Base-by-base conservation (phyloP, 2,797 vertebrate species). In the Sebastes variabilis region DNA sequence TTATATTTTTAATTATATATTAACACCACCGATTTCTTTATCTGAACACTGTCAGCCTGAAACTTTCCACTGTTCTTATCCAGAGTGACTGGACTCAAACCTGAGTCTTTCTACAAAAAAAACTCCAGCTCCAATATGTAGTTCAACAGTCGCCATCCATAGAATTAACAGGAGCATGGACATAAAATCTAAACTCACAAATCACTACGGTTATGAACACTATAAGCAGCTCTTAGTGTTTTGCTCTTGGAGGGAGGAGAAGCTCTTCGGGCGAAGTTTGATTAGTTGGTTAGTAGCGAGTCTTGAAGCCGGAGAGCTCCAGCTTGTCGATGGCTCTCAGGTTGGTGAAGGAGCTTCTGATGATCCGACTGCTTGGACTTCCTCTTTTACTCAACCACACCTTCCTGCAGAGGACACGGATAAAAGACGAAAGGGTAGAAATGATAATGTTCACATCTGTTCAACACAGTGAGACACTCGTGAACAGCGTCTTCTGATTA, bases 381-480 rank as follows among this genome's bases (percentile, higher is more conserved):
- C 98, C 97, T 65, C 96, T 94, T 76, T 95, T 97, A 89, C 94
- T 96, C 88, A 99, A 90, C 98, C 97, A 99, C 52, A 96, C 91
- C 83, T 97, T 98, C 97, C 97, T 98, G 94, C 59, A 81, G 78
- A 89, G 79, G 68, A 66, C n/a, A 61, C 6, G 34, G 5, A 66
- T 4, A 20, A 29, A 20, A 49, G 14, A 14, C 20, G 36, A 59
- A 16, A 20, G 18, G 22, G 3, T 1, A 0, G 7, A 38, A 3
- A 24, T 36, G n/a, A 64, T 64, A 1, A 22, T 61, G 5, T 14
- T n/a, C 20, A 24, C 34, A 38, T 20, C 14, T 66, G 60, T 64
- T 64, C n/a, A 36, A n/a, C 32, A 65, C 36, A 27, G 20, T 25
- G 29, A 60, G 29, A 60, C 56, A 29, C 13, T 24, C 24, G 60